phyloP scores from a whole-genome alignment of 2,113 vertebrate genomes.

The Nothocercus nigrocapillus region DNA sequence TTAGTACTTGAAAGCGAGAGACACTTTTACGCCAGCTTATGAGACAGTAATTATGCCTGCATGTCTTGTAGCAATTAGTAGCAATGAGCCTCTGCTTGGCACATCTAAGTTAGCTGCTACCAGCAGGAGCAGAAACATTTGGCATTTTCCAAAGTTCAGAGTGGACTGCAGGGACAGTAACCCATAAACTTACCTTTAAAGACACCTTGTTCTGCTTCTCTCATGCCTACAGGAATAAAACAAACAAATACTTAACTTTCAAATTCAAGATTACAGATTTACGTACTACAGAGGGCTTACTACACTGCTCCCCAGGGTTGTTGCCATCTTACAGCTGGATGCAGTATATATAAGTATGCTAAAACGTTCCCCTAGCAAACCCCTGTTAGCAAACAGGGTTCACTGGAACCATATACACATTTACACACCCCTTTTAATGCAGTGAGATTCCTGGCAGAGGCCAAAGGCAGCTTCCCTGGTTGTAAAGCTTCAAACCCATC shows the following conservation, averaged over 20 bases:
- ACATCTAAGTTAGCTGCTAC: neutral
- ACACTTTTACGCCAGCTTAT: neutral
- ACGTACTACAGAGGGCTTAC: neutral
- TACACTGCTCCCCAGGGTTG: neutral
- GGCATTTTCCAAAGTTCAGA: neutral
- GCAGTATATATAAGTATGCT: neutral
- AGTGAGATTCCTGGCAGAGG: neutral
- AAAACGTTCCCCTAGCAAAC: neutral
- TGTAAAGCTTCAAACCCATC: neutral
- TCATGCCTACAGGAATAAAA: neutral
- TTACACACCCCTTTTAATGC: neutral
- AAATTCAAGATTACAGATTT: neutral
- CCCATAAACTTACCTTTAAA: neutral
- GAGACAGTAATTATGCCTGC: neutral
- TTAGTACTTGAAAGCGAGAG: neutral
- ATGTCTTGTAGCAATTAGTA: neutral
- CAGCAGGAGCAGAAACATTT: neutral
- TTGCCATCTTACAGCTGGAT: neutral
- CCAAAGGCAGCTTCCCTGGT: neutral
- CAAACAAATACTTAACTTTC: neutral
- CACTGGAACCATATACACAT: neutral
- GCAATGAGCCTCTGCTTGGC: neutral
- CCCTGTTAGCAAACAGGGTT: neutral
- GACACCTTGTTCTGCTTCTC: neutral
- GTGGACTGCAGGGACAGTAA: neutral